A percentile compares a stretch with the other conserved stretches of the same genome.
Conservation (phyloP, 1,140 invertebrate species). For the Probaryconus sp. region DNA sequence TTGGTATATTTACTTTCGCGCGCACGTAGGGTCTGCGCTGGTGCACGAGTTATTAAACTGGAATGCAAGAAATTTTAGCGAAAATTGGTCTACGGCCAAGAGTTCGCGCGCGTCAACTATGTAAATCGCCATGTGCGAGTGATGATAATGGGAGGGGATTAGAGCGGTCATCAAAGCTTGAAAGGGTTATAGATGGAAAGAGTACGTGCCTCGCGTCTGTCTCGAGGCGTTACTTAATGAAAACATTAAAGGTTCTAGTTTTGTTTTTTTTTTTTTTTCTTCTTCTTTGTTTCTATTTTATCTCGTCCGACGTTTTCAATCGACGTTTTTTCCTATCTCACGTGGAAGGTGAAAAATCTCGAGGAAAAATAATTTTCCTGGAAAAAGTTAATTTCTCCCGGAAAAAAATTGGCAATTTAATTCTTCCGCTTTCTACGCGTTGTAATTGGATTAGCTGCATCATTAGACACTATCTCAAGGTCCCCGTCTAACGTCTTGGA, state of each 20-base stretch:
- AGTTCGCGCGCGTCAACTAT: slow-evolving; percentile 29
- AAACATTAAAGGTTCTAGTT: no score
- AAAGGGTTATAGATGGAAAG: slow-evolving; percentile 2
- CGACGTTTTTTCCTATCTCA: no score
- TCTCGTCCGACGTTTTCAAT: no score
- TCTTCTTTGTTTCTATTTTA: no score
- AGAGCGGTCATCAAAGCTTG: slow-evolving; percentile 20
- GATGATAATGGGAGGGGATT: slow-evolving; percentile 36
- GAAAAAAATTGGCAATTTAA: slow-evolving; percentile 31
- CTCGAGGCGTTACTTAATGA: no score
- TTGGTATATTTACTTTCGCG: slow-evolving; percentile 16
- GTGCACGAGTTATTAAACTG: slow-evolving; percentile 25
- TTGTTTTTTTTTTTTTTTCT: no score
- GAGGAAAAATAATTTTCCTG: no score
- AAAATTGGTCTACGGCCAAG: slow-evolving; percentile 37
- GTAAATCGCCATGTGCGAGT: slow-evolving; percentile 29
- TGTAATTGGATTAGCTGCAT: slow-evolving; percentile 42
- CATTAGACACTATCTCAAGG: slow-evolving; percentile 35
- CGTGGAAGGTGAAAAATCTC: no score
- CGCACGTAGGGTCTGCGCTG: slow-evolving; percentile 9
- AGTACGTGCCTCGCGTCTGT: no score
- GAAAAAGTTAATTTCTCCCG: slow-evolving; percentile 2
- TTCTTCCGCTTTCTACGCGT: slow-evolving; percentile 41
- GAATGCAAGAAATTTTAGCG: slow-evolving; percentile 32
- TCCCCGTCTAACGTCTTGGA: slow-evolving; percentile 4